Percentiles rank a stretch among this genome's conserved stretches.
Conservation (phyloP, 2,797 vertebrate species). For the Orestias chungarensis region DNA sequence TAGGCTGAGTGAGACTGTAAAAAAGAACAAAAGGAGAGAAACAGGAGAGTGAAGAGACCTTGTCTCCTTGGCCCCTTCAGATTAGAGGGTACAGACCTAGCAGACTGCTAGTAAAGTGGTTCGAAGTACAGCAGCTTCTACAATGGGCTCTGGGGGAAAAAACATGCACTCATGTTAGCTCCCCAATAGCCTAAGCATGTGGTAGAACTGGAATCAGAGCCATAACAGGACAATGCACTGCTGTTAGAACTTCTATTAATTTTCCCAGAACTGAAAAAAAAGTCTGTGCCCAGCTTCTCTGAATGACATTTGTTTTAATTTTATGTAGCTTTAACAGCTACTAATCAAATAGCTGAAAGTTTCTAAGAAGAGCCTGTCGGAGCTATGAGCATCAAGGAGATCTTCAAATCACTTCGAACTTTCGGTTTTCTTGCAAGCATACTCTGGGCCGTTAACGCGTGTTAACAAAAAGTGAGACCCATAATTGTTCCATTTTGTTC, state of each 20-base stretch:
- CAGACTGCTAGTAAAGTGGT: conserved; percentile 60
- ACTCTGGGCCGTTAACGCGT: conserved; percentile 71
- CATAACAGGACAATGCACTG: conserved; percentile 77
- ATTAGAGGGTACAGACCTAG: conserved; percentile 78
- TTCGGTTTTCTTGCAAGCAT: conserved; percentile 67
- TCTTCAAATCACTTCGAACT: conserved; percentile 68
- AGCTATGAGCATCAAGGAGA: conserved; percentile 20
- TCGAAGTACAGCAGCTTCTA: conserved; percentile 78
- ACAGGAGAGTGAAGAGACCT: conserved; percentile 76
- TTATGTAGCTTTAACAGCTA: conserved; percentile 58
- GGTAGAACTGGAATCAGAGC: conserved; percentile 92
- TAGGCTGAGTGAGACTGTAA: conserved; percentile 84
- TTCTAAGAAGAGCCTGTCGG: conserved; percentile 57
- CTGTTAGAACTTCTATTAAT: conserved; percentile 67
- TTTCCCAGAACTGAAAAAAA: conserved; percentile 49
- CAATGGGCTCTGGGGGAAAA: conserved; percentile 84
- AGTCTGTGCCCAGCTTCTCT: conserved; percentile 45
- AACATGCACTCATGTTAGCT: conserved; percentile 86
- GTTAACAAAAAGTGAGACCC: conserved; percentile 53
- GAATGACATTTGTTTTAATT: conserved; percentile 68
- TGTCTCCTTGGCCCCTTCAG: conserved; percentile 79
- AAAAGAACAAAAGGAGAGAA: conserved; percentile 10
- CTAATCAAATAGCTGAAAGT: conserved; percentile 66
- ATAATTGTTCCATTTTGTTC: conserved; percentile 73
- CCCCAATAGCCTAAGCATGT: conserved; percentile 86